phyloP scores from a whole-genome alignment of 1,140 invertebrate species.

The Radopholus similis region DNA sequence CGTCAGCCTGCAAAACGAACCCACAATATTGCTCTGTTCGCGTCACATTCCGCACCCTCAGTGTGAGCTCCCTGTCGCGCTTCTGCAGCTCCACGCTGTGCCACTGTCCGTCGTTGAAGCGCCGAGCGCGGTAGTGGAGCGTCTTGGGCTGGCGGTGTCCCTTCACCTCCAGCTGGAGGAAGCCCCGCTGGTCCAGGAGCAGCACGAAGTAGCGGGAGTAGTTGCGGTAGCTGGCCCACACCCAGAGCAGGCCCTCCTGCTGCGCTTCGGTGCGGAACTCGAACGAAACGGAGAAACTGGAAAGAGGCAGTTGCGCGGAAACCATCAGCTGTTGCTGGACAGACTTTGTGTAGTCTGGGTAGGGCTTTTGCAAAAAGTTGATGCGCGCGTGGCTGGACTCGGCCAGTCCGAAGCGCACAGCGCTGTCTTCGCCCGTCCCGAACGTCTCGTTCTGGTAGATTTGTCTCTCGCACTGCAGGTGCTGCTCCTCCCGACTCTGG shows the following conservation, averaged over 20 bases:
- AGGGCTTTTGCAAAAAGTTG: slow-evolving; percentile 50
- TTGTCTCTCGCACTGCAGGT: background rate
- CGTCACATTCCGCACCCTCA: slow-evolving; percentile 15
- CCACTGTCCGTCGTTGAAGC: slow-evolving; percentile 55
- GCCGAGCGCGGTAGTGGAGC: slow-evolving; percentile 32
- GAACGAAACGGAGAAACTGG: slow-evolving; percentile 46
- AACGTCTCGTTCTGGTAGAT: background rate
- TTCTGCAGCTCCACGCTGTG: slow-evolving; percentile 48
- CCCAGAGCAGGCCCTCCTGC: slow-evolving; percentile 50
- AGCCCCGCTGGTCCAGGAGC: slow-evolving; percentile 43
- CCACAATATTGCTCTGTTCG: background rate
- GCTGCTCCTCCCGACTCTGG: background rate
- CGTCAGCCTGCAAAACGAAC: background rate
- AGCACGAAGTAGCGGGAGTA: slow-evolving; percentile 51
- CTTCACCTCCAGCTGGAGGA: slow-evolving; percentile 45
- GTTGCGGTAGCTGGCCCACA: slow-evolving; percentile 58
- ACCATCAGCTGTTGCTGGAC: background rate
- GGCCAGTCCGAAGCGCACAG: slow-evolving; percentile 48
- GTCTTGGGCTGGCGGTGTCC: slow-evolving; percentile 46
- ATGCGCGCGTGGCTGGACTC: slow-evolving; percentile 45
- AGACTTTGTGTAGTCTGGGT: slow-evolving; percentile 47
- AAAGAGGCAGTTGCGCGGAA: slow-evolving; percentile 28
- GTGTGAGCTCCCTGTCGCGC: slow-evolving; percentile 28
- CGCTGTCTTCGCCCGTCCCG: slow-evolving; percentile 22
- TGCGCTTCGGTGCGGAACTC: slow-evolving; percentile 33